Percentiles rank a stretch among this genome's conserved stretches.
Conservation (phyloP, 2,797 vertebrate genomes). For the Agapornis canus region DNA sequence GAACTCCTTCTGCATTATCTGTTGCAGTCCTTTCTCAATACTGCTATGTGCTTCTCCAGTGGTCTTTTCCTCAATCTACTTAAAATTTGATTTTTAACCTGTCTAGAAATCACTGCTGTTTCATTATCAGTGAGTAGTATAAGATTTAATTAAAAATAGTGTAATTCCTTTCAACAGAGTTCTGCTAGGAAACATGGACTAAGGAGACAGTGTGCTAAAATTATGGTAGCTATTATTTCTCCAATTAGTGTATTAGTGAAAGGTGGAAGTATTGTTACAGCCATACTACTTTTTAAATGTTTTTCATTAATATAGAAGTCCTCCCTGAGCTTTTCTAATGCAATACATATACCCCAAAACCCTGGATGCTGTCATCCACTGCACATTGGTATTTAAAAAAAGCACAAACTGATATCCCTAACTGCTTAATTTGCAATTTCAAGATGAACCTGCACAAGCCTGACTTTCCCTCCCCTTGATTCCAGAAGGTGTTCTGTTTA, state of each 20-base stretch:
- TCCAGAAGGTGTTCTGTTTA: background rate
- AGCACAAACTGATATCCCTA: background rate
- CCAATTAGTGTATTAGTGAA: background rate
- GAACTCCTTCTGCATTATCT: background rate
- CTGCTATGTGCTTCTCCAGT: background rate
- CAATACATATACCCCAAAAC: background rate
- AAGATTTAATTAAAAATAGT: slow-evolving; percentile 27
- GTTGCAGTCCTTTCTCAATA: background rate
- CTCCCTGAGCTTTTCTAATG: background rate
- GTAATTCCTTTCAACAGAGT: slow-evolving; percentile 1
- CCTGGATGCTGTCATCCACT: background rate
- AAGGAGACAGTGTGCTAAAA: background rate
- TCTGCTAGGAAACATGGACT: background rate
- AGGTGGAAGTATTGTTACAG: background rate
- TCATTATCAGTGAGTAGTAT: background rate
- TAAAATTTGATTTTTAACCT: background rate
- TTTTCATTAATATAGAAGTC: background rate
- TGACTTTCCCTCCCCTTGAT: background rate
- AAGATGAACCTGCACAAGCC: background rate
- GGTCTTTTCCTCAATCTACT: background rate
- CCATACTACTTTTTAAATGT: background rate
- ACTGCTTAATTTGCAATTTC: slow-evolving; percentile 30
- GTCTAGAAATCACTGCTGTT: background rate
- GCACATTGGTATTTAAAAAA: slow-evolving; percentile 7
- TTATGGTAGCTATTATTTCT: slow-evolving; percentile 45